These are phyloP conservation scores for Sepiola atlantica DNA, from an alignment of 2,888 invertebrate species.

Conservation along the genomic window DNA sequence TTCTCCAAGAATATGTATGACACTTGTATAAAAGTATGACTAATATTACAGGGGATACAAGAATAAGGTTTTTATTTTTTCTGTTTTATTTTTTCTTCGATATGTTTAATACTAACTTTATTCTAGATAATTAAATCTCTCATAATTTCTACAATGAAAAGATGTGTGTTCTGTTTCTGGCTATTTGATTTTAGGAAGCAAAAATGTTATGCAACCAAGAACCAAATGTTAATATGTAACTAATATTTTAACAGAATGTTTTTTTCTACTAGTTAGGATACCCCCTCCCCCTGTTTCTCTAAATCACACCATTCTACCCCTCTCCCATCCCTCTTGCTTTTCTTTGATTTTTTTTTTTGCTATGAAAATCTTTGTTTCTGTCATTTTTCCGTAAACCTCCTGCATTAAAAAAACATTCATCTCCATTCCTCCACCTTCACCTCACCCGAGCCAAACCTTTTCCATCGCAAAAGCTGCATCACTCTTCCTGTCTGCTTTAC, in stretches of 20 bases:
- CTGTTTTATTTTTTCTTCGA: too few species aligned
- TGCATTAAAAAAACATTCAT: too few species aligned
- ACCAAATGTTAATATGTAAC: conserved; percentile 16
- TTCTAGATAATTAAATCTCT: too few species aligned
- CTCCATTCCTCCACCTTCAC: background rate
- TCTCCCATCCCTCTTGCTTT: background rate
- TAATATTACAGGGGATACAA: too few species aligned
- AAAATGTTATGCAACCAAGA: background rate
- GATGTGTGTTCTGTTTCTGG: too few species aligned
- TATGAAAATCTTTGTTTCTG: background rate
- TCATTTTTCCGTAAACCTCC: background rate
- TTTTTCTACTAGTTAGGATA: conserved; percentile 7
- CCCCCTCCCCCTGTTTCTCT: background rate
- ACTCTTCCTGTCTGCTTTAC: background rate
- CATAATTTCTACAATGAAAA: too few species aligned
- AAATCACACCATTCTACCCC: background rate
- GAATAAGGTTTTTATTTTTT: too few species aligned
- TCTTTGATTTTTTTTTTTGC: background rate
- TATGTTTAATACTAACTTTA: too few species aligned
- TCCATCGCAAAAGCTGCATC: background rate
- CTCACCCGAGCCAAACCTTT: background rate
- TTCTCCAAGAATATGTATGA: too few species aligned
- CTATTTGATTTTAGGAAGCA: too few species aligned
- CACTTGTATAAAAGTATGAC: too few species aligned
- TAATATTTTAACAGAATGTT: conserved; percentile 6